A percentile compares a stretch with the other conserved stretches of the same genome.
phyloP scores from a whole-genome alignment of 1,140 invertebrate species.

The Hesperophylax magnus region DNA sequence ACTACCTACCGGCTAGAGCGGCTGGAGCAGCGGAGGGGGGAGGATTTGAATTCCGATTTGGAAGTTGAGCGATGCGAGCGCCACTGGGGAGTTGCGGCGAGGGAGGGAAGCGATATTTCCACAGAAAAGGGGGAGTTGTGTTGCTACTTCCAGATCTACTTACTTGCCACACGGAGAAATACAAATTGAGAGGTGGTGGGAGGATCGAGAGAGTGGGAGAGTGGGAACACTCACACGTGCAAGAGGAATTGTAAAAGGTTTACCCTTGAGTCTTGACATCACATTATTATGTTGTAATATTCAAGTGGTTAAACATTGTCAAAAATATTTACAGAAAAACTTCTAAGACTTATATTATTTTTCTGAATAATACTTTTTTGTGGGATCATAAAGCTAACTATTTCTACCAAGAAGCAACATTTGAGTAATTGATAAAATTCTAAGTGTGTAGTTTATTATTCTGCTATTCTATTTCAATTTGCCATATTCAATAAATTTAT shows the following conservation, averaged over 20 bases:
- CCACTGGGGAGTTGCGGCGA: slow-evolving; percentile 56
- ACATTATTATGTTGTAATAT: neutral
- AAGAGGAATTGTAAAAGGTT: slow-evolving; percentile 27
- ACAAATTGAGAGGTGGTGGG: slow-evolving; percentile 50
- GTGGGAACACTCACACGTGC: slow-evolving; percentile 39
- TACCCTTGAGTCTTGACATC: neutral
- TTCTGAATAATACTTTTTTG: too few species aligned
- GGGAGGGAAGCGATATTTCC: slow-evolving; percentile 51
- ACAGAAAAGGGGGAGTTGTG: slow-evolving; percentile 31
- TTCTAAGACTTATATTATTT: too few species aligned
- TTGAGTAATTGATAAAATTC: too few species aligned
- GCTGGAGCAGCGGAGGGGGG: slow-evolving; percentile 23
- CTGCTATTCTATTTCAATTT: too few species aligned
- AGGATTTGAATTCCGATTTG: slow-evolving; percentile 59
- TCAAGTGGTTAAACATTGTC: neutral
- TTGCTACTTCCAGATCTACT: neutral
- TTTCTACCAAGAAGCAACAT: too few species aligned
- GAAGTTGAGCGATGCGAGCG: slow-evolving; percentile 57
- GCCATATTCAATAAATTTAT: too few species aligned
- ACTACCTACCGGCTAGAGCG: neutral
- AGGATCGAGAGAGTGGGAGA: slow-evolving; percentile 2
- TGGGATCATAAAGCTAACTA: too few species aligned
- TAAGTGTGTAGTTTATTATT: too few species aligned
- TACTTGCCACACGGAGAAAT: slow-evolving; percentile 38
- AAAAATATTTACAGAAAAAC: too few species aligned